Base-by-base conservation (phyloP, 2,113 vertebrate genomes). In the Erythrolamprus reginae region DNA sequence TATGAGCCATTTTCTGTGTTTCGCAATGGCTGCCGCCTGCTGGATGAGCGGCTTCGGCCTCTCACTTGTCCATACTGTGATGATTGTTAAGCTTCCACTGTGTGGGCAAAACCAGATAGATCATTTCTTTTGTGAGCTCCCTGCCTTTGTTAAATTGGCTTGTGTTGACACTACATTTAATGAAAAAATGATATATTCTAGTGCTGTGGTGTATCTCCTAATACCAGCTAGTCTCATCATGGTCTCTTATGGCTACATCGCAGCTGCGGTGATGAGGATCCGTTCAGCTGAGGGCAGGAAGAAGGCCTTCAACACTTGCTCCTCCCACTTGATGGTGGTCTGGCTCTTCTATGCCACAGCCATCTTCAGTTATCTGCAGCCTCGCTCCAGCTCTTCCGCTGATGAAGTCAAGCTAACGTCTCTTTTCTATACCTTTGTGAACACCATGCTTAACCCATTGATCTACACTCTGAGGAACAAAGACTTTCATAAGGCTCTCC, bases 1-100 rank as follows among this genome's bases (percentile, higher is more conserved):
- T 90, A 96, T 95, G 95, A 93, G 92, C 51, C 93, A 50, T 0
- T 89, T 26, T 38, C 82, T 92, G 3, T 95, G 94, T 50, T 83
- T 93, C 6, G 91, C 92, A 51, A 13, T 96, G 88, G 92, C 93
- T 0, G 93, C 93, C 0, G 10, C 56, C 0, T 93, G 92, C 51
- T 95, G 95, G 95, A 0, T 92, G 1, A 94, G 93, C 6, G 93
- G 95, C 47, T 93, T 96, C 2, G 65, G 93, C 70, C 94, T 93
- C 51, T 94, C 95, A 0, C 8, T 90, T 0, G 0, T 94, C 12
- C 92, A 95, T 61, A 93, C 93, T 7, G 87, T 86, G 3, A 87
- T 86, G 94, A 95, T 92, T 0, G 52, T 95, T 13, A 19, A 21
- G 83, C 84, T 94, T 13, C 91, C 90, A 1, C 15, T 26, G 3